phyloP scores from a whole-genome alignment of 1,140 invertebrate genomes.

The Drosophila novamexicana region DNA sequence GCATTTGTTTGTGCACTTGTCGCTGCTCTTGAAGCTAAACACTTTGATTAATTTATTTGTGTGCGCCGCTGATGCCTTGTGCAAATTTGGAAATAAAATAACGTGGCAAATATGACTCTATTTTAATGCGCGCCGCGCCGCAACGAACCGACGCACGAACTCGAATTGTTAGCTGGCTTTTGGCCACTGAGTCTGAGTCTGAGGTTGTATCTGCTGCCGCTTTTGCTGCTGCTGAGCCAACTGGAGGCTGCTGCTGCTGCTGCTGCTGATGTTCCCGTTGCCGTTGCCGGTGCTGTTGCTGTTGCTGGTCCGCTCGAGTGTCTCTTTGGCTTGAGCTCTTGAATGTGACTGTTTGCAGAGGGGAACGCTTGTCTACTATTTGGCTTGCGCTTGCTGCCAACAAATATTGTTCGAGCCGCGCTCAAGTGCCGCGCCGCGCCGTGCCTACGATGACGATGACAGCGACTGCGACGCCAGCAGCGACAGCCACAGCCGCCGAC shows the following conservation, averaged over 20 bases:
- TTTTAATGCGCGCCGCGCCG: constrained; percentile 68
- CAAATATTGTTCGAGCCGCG: constrained; percentile 84
- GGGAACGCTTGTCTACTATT: constrained; percentile 85
- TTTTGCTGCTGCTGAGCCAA: constrained; percentile 26
- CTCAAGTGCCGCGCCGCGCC: constrained; percentile 81
- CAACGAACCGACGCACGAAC: constrained; percentile 80
- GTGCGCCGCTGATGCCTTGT: constrained; percentile 60
- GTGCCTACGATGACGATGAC: constrained; percentile 44
- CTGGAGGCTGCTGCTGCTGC: constrained; percentile 20
- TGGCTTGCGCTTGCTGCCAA: constrained; percentile 84
- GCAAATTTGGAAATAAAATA: constrained; percentile 72
- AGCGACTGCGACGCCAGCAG: constrained; percentile 25
- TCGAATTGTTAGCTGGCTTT: constrained; percentile 74
- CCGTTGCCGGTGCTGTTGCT: constrained; percentile 35
- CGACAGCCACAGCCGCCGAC: constrained; percentile 37
- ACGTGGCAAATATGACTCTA: constrained; percentile 73
- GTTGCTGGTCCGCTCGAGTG: constrained; percentile 82
- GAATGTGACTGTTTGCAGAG: constrained; percentile 85
- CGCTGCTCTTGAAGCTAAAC: constrained; percentile 56
- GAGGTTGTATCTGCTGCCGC: constrained; percentile 33
- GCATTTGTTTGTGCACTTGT: constrained; percentile 67
- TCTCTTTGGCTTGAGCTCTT: constrained; percentile 84
- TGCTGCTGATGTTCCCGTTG: constrained; percentile 22
- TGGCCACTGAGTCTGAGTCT: constrained; percentile 70
- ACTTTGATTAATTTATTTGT: constrained; percentile 77